Base-by-base conservation (phyloP, 2,113 vertebrate genomes). In the Ochotona curzoniae region DNA sequence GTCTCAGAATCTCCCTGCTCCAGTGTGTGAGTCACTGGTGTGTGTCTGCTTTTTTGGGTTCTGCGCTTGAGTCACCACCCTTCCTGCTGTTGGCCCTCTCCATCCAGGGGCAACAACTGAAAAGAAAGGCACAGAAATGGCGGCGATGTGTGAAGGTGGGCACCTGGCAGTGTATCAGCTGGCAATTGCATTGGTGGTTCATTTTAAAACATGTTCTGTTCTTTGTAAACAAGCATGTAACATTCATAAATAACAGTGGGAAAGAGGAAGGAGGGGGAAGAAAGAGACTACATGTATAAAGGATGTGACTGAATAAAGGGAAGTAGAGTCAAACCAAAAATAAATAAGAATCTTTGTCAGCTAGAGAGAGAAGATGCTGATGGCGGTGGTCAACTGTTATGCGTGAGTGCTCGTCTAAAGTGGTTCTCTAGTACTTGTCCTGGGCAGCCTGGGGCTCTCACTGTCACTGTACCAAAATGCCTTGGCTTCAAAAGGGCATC, bases 11-110 rank as follows among this genome's bases (percentile, higher is more conserved):
- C 87, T 94, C 87, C 67, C 84, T 0, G 70, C 71, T 88, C 71
- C 81, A 21, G 78, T 14, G 2, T 21, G 44, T 96, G 95, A 97
- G 94, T 97, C 97, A 97, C 64, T 69, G 63, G 82, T 73, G 87
- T 89, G 95, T 94, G 94, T 96, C 90, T 93, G 89, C 94, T 75
- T 95, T 57, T 89, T 15, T 44, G 90, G 91, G 94, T 87, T 73
- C 93, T 94, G 89, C 54, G 54, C 95, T 94, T 95, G 95, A 97
- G 95, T 97, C 95, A 96, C 93, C 85, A 9, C 74, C 83, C 95
- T 95, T 95, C 93, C 94, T 94, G 94, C 90, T 79, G 47, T 63
- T 26, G 76, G 75, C 83, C 63, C 83, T 94, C 73, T 90, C 78
- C 18, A 20, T 70, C 35, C 38, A 14, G n/a, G 89, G 47, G 30